Conservation (phyloP, 2,797 vertebrate genomes). For the Melanotaenia pygmaea region DNA sequence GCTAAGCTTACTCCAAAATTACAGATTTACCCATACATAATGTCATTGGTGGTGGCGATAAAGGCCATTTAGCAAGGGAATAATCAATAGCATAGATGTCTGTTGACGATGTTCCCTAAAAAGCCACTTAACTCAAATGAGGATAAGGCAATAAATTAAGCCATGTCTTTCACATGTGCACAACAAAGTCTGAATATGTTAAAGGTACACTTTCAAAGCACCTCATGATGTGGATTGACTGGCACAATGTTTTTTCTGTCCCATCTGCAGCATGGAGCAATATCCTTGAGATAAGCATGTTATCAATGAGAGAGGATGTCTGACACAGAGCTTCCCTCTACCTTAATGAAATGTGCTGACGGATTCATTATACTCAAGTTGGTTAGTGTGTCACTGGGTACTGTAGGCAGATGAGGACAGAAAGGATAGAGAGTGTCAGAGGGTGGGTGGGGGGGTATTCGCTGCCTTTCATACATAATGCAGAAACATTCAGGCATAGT, state of each 20-base stretch:
- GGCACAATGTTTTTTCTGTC: constrained; percentile 40
- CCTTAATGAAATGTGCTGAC: constrained; percentile 80
- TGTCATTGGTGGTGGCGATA: constrained; percentile 45
- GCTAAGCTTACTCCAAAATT: constrained; percentile 4
- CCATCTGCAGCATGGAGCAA: constrained; percentile 55
- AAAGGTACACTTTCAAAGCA: constrained; percentile 23
- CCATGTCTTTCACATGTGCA: constrained; percentile 16
- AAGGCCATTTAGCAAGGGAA: constrained; percentile 57
- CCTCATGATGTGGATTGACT: constrained; percentile 37
- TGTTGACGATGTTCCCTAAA: constrained; percentile 61
- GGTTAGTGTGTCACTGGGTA: constrained; percentile 76
- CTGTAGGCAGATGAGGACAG: constrained; percentile 47
- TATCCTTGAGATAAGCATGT: constrained; percentile 70
- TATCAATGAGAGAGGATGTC: constrained; percentile 62
- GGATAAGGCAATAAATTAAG: constrained; percentile 56
- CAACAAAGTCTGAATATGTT: constrained; percentile 7
- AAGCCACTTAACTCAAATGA: constrained; percentile 70
- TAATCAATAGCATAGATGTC: constrained; percentile 74
- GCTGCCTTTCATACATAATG: constrained; percentile 80
- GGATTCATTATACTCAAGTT: constrained; percentile 77
- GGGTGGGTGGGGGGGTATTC: not conserved
- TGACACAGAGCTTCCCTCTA: constrained; percentile 56
- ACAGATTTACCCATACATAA: constrained; percentile 13
- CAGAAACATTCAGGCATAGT: constrained; percentile 70
- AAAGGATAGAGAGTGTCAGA: constrained; percentile 31